Evolutionary conservation across 2,888 invertebrate species (phyloP), one percentile per base, ranked within the genome.

Genomic region (Leptothorax acervorum): DNA sequence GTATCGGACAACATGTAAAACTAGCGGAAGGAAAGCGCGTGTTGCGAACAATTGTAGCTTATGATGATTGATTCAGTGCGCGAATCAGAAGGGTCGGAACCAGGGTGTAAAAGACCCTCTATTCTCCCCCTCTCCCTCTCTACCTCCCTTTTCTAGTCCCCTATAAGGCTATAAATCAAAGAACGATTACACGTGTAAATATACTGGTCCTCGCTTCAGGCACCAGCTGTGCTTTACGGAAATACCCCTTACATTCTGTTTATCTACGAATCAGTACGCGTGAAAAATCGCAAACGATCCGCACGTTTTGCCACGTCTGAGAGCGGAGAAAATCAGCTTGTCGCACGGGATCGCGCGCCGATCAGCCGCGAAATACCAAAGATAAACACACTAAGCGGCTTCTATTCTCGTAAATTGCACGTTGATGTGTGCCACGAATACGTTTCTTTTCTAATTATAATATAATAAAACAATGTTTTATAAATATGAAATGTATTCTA

Each of bases 161-260:
- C 87, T 81, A 90, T 23, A 23, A 23, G 23, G 23, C 23, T 23
- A 23, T 90, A 90, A 91, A 91, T 90, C 91, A 89, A 57, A 70
- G 86, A 85, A 88, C 88, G 90, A 90, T 91, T 90, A 90, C 89
- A 88, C 85, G 90, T 87, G 91, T 90, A 91, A 91, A 91, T 90
- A 90, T 82, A 85, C 84, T 78, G 74, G 53, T 60, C 62, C 84
- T 79, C 75, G 39, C 65, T 84, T 83, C 71, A 62, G 79, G 42
- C 68, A 71, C 82, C 90, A 89, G 83, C 82, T 87, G 89, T 68
- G 83, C 85, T 75, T 68, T 82, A 66, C 85, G 84, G 82, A 86
- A 90, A 84, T 84, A 73, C 74, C 82, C 82, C 84, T 88, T 74
- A 73, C 68, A 55, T 75, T 76, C 74, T 88, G 87, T 85, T 89